Evolutionary conservation across 2,888 invertebrate species (phyloP).

Genomic region (Cylloceria caligata): DNA sequence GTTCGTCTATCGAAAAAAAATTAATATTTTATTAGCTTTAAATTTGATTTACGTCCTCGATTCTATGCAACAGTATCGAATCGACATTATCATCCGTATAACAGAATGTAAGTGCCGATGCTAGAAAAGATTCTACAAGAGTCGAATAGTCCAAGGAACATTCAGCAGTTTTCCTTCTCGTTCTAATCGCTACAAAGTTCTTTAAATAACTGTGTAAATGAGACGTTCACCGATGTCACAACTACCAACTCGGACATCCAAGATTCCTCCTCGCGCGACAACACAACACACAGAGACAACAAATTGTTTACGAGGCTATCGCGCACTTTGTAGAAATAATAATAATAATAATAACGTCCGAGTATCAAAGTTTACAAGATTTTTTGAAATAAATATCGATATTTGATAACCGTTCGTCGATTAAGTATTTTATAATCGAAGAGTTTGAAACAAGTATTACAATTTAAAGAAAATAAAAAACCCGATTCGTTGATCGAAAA

Average conservation of each 20-base stretch:
- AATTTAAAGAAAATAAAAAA: too few relatives aligned
- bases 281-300: constrained; percentile 29
- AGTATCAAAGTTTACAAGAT: not conserved
- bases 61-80: not conserved
- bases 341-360: too few relatives aligned
- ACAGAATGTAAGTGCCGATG: constrained; percentile 1
- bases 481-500: too few relatives aligned
- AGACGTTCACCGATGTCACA: constrained; percentile 32
- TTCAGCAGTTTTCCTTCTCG: constrained; percentile 58
- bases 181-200: constrained; percentile 61
- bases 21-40: not conserved
- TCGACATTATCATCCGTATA: not conserved
- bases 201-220: constrained; percentile 61
- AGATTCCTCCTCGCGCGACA: constrained; percentile 9
- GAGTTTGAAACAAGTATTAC: too few relatives aligned
- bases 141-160: constrained; percentile 39
- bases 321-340: too few relatives aligned
- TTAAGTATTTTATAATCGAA: too few relatives aligned
- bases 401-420: too few relatives aligned
- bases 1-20: not conserved
- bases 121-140: constrained; percentile 56
- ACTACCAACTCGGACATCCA: not conserved
- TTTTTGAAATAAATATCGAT: not conserved
- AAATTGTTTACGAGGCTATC: constrained; percentile 17
- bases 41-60: not conserved